Percentiles rank a stretch among this genome's conserved stretches.
Evolutionary conservation across 2,113 vertebrate genomes (phyloP).

Genomic region (Indri indri): DNA sequence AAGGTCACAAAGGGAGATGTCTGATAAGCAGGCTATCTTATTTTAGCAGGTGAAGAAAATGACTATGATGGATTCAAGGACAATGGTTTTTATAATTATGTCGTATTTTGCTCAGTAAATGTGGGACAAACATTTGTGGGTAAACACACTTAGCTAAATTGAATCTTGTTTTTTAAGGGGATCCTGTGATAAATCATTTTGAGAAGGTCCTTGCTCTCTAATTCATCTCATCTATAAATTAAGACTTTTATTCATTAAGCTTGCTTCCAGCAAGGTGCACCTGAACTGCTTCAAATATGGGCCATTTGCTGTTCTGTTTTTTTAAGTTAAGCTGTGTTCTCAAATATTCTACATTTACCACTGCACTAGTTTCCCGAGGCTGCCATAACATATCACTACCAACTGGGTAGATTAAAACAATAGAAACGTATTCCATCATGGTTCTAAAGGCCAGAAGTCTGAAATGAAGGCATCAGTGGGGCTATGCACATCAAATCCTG

Average conservation of each 20-base stretch:
- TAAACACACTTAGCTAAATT: slow-evolving; percentile 7
- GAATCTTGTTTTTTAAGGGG: slow-evolving; percentile 17
- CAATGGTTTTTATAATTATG: neutral
- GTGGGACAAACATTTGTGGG: neutral
- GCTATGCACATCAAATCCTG: neutral
- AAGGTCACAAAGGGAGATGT: neutral
- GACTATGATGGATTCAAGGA: neutral
- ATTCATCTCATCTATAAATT: slow-evolving; percentile 46
- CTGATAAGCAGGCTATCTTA: neutral
- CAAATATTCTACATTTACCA: neutral
- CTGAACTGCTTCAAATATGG: neutral
- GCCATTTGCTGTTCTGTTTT: neutral
- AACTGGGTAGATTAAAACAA: neutral
- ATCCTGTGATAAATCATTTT: neutral
- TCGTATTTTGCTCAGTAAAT: slow-evolving; percentile 22
- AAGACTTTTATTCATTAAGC: slow-evolving; percentile 14
- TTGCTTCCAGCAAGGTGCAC: neutral
- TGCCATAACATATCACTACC: neutral
- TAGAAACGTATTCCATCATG: neutral
- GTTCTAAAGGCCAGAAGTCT: neutral
- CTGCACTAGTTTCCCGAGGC: neutral
- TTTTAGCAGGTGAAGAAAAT: neutral
- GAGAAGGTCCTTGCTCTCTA: neutral
- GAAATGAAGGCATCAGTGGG: neutral
- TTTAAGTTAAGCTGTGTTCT: neutral